phyloP scores from a whole-genome alignment of 2,797 vertebrate genomes.

The Xyrichtys novacula region DNA sequence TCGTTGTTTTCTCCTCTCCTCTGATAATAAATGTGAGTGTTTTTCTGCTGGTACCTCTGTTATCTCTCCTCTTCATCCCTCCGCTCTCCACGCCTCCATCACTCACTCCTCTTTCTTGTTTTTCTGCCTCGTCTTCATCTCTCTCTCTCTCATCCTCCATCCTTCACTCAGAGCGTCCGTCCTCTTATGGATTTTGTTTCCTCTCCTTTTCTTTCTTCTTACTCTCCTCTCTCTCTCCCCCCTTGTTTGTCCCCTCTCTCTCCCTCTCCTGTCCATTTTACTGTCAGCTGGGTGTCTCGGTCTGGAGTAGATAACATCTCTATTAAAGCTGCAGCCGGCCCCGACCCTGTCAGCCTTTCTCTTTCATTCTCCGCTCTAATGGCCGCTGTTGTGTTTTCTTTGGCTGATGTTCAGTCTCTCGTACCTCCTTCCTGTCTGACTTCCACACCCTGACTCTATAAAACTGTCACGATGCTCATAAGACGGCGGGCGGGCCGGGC shows the following conservation, averaged over 20 bases:
- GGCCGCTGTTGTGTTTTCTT: constrained; percentile 60
- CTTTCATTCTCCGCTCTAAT: constrained; percentile 61
- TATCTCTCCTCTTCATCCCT: constrained; percentile 48
- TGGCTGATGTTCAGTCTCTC: constrained; percentile 64
- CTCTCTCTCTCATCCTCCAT: neutral
- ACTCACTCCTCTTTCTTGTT: constrained; percentile 9
- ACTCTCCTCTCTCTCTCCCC: neutral
- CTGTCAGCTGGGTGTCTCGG: constrained; percentile 34
- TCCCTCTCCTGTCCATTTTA: constrained; percentile 22
- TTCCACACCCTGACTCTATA: constrained; percentile 72
- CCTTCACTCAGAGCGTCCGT: neutral
- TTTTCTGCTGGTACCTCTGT: constrained; percentile 29
- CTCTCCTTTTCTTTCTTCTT: constrained; percentile 1
- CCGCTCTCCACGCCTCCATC: constrained; percentile 34
- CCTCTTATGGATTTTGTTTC: neutral
- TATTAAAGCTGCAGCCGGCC: constrained; percentile 46
- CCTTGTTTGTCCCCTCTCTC: constrained; percentile 4
- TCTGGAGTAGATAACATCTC: constrained; percentile 74
- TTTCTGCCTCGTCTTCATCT: constrained; percentile 6
- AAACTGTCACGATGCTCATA: constrained; percentile 76
- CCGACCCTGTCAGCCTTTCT: constrained; percentile 46
- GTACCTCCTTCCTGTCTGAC: constrained; percentile 67
- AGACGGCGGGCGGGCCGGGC: constrained; percentile 29
- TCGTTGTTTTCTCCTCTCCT: constrained; percentile 2
- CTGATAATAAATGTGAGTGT: constrained; percentile 33